Evolutionary conservation across 1,140 invertebrate species (phyloP).

Genomic region (Saccostrea echinata): DNA sequence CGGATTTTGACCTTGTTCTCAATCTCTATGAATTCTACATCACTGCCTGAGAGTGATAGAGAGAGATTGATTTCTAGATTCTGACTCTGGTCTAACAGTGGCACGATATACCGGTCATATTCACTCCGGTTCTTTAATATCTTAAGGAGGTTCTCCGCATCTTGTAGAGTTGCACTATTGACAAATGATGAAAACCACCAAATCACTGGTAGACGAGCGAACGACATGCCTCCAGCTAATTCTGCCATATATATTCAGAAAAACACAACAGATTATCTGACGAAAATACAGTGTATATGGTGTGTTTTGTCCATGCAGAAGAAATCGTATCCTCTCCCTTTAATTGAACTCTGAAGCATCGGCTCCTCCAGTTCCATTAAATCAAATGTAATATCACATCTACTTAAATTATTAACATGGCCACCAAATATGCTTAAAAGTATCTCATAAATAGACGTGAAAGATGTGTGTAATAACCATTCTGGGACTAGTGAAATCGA

Average conservation of each 20-base stretch:
- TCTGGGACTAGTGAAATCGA: not conserved
- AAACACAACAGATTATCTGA: not conserved
- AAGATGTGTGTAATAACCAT: not conserved
- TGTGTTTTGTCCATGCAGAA: no score
- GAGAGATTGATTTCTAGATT: not conserved
- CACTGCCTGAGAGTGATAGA: not conserved
- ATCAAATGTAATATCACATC: not conserved
- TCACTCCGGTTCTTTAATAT: not conserved
- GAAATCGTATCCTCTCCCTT: no score
- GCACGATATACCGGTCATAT: not conserved
- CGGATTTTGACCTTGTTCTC: conserved; percentile 1
- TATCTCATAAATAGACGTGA: not conserved
- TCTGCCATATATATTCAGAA: no score
- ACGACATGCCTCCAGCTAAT: not conserved
- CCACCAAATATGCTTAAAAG: not conserved
- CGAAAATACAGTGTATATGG: no score
- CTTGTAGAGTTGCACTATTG: not conserved
- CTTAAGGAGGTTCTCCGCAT: not conserved
- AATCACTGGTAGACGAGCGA: not conserved
- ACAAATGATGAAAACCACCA: not conserved
- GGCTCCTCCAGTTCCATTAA: not conserved
- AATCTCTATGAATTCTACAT: not conserved
- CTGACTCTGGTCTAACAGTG: not conserved
- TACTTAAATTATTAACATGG: not conserved
- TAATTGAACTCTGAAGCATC: no score